These are phyloP conservation scores for Tapirus indicus DNA, from an alignment of 2,797 vertebrate species.

Conservation along the genomic window DNA sequence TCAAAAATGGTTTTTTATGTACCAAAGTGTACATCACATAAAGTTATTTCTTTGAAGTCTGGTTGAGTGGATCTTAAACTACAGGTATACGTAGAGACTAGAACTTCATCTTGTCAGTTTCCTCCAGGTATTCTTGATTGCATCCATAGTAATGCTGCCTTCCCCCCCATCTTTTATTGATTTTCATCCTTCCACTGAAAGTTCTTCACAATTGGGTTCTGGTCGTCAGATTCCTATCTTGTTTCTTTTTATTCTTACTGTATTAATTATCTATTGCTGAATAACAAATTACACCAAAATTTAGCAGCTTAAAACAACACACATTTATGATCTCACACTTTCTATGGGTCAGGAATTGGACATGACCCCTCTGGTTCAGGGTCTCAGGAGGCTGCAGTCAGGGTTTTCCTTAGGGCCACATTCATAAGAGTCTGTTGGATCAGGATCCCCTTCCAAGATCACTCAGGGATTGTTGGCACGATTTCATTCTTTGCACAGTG, in stretches of 20 bases:
- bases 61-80: not conserved
- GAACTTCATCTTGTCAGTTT: not conserved
- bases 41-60: not conserved
- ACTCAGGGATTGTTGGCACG: not conserved
- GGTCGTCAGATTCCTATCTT: not conserved
- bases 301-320: not conserved
- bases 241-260: not conserved
- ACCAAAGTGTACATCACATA: not conserved
- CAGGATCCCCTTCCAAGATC: not conserved
- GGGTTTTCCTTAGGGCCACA: not conserved
- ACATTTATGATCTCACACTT: not conserved
- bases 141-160: accelerated
- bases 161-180: not conserved
- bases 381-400: not conserved
- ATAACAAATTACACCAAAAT: not conserved
- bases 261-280: not conserved
- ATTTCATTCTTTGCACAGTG: not conserved
- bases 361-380: not conserved
- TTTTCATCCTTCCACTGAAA: not conserved
- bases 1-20: not conserved
- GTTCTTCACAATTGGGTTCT: not conserved
- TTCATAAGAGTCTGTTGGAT: not conserved
- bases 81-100: not conserved
- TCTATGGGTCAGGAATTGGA: not conserved
- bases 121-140: not conserved